Evolutionary conservation across 2,888 invertebrate genomes (phyloP).

Genomic region (Drosophila longiperda): DNA sequence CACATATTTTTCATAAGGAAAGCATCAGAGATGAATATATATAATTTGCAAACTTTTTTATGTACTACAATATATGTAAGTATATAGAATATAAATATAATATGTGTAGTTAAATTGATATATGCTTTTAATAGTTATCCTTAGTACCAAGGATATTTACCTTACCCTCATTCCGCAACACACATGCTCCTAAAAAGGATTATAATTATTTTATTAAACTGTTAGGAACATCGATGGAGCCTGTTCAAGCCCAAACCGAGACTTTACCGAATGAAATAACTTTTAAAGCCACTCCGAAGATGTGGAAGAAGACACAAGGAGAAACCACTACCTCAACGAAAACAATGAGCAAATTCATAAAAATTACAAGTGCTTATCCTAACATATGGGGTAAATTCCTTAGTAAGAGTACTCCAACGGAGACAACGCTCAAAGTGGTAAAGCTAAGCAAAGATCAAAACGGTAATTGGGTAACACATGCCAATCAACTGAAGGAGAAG

Average conservation of each 20-base stretch:
- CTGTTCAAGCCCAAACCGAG: background rate
- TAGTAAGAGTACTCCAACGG: background rate
- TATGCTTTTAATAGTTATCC: constrained; percentile 1
- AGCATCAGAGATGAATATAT: background rate
- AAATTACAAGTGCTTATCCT: background rate
- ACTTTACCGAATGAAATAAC: background rate
- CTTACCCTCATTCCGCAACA: background rate
- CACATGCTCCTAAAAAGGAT: background rate
- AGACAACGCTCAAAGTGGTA: background rate
- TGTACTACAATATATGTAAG: constrained; percentile 4
- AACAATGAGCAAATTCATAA: background rate
- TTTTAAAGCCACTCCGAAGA: background rate
- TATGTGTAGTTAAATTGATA: background rate
- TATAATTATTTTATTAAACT: background rate
- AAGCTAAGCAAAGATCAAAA: background rate
- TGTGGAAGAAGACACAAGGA: background rate
- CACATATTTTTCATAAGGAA: too few species aligned
- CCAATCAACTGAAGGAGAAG: background rate
- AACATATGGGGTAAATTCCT: background rate
- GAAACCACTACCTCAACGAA: background rate
- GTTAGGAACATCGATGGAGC: background rate
- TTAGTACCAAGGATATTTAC: background rate
- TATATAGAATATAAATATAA: background rate
- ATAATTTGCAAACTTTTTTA: constrained; percentile 10
- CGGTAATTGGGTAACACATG: constrained; percentile 17